A percentile compares a stretch with the other conserved stretches of the same genome.
These are phyloP conservation scores for Intellagama lesueurii DNA, from an alignment of 2,797 vertebrate species.

Conservation along the genomic window DNA sequence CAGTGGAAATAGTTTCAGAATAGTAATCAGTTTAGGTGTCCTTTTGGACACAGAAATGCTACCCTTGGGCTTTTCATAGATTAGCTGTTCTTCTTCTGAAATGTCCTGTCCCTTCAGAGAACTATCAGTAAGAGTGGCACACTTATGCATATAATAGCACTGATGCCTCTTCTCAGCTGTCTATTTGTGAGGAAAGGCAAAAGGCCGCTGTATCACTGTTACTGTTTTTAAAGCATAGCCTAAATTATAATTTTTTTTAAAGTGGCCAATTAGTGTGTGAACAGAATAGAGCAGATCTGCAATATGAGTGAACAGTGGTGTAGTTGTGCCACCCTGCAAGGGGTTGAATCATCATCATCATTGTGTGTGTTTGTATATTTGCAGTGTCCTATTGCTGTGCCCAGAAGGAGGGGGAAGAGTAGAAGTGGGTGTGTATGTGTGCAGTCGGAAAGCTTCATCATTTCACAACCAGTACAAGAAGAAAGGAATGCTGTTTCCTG, in stretches of 20 bases:
- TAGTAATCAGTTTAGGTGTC: constrained; percentile 3
- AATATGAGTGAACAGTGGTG: background rate
- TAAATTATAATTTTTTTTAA: background rate
- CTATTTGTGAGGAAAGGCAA: background rate
- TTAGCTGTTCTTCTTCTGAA: constrained; percentile 6
- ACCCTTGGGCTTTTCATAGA: background rate
- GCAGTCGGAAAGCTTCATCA: too few relatives aligned
- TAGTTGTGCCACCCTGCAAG: too few relatives aligned
- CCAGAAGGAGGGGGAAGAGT: too few relatives aligned
- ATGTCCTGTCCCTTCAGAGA: background rate
- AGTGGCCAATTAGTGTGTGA: background rate
- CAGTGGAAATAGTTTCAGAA: background rate
- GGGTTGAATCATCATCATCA: too few relatives aligned
- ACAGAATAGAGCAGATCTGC: background rate
- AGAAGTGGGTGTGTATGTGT: too few relatives aligned
- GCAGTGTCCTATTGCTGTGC: too few relatives aligned
- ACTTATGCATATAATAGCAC: background rate
- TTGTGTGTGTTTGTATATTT: too few relatives aligned
- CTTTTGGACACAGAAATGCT: constrained; percentile 7
- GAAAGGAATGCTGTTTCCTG: too few relatives aligned
- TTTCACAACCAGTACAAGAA: too few relatives aligned
- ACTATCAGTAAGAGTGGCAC: background rate
- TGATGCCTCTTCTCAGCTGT: background rate
- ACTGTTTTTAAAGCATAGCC: background rate
- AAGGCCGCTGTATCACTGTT: background rate